These are phyloP conservation scores for Apodemia zela DNA, from an alignment of 2,888 invertebrate genomes.

Conservation along the genomic window DNA sequence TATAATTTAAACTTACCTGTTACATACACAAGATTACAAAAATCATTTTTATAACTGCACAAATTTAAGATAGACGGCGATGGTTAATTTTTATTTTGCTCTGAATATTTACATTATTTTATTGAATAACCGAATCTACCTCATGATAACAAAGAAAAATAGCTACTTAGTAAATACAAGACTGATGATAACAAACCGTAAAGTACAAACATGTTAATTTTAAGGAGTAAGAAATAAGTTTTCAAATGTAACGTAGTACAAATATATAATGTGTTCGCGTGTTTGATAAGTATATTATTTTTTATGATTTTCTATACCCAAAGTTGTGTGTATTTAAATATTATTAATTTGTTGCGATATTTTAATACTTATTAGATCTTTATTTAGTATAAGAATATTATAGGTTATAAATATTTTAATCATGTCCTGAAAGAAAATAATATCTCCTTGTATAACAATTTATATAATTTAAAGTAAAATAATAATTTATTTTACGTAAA, in stretches of 20 bases:
- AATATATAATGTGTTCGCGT: conserved; percentile 73
- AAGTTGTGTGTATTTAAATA: conserved; percentile 75
- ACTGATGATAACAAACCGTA: conserved; percentile 74
- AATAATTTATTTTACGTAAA: background rate
- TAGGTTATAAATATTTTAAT: conserved; percentile 47
- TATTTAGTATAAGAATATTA: conserved; percentile 45
- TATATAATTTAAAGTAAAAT: background rate
- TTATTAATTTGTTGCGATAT: conserved; percentile 72
- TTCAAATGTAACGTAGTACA: conserved; percentile 71
- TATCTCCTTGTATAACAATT: conserved; percentile 1
- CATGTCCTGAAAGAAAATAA: conserved; percentile 41
- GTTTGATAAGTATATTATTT: conserved; percentile 63
- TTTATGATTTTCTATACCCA: conserved; percentile 65
- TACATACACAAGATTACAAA: background rate
- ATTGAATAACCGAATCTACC: conserved; percentile 48
- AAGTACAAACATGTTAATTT: conserved; percentile 60
- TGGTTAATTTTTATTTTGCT: conserved; percentile 10
- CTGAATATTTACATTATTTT: conserved; percentile 20
- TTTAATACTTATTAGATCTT: conserved; percentile 54
- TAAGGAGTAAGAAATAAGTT: conserved; percentile 48
- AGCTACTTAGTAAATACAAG: conserved; percentile 50
- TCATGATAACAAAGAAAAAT: conserved; percentile 41
- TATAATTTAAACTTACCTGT: background rate
- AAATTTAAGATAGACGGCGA: background rate
- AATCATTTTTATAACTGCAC: background rate